Percentiles rank a stretch among this genome's conserved stretches.
phyloP scores from a whole-genome alignment of 37 sponge, comb jelly and placozoan species.

The Spongilla lacustris region DNA sequence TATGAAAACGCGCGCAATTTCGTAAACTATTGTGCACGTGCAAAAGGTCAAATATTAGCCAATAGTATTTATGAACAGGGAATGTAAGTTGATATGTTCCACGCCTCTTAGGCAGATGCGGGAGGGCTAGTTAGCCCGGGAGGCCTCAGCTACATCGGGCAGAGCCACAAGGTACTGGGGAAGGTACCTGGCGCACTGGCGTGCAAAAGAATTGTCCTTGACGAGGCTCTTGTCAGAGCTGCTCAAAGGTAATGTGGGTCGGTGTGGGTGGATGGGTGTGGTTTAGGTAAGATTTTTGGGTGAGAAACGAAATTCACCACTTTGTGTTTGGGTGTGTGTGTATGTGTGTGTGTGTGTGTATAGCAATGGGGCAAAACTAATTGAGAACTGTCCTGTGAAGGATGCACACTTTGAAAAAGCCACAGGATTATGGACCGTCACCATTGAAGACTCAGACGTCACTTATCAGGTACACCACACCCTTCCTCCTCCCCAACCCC shows the following conservation, averaged over 20 bases:
- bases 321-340: no score
- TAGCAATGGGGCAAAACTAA: conserved; percentile 51
- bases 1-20: not conserved
- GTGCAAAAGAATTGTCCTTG: conserved; percentile 52
- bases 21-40: not conserved
- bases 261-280: not conserved
- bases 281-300: not conserved
- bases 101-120: conserved; percentile 33
- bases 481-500: not conserved
- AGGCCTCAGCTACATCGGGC: conserved; percentile 63
- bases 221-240: conserved; percentile 35
- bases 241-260: conserved; percentile 22
- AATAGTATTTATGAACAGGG: no score
- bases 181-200: conserved; percentile 62
- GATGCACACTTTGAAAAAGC: conserved; percentile 42
- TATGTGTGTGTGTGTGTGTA: not conserved
- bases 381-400: conserved; percentile 44
- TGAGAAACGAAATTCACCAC: no score
- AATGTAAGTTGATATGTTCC: not conserved
- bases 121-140: conserved; percentile 63
- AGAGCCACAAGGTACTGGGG: conserved; percentile 31
- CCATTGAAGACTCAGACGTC: conserved; percentile 31
- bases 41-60: no score
- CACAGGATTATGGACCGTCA: conserved; percentile 68
- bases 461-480: conserved; percentile 26